These are phyloP conservation scores for Sebastes glaucus DNA, from an alignment of 2,797 vertebrate genomes.

Conservation along the genomic window DNA sequence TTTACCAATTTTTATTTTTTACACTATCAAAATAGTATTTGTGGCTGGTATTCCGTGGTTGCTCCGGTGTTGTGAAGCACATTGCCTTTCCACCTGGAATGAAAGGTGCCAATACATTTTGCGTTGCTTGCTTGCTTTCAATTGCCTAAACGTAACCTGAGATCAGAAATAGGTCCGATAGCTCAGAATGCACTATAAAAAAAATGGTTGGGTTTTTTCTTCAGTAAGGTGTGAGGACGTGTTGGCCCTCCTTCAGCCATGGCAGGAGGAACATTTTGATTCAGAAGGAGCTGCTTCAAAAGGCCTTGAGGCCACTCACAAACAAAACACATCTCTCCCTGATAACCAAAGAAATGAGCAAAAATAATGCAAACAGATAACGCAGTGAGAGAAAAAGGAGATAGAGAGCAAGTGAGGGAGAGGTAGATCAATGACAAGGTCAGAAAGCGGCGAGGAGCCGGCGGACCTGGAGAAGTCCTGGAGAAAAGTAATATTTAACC, in stretches of 20 bases:
- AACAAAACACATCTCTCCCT: conserved; percentile 42
- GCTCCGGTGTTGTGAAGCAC: background rate
- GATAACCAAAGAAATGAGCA: conserved; percentile 54
- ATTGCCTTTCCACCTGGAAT: background rate
- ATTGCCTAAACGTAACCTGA: background rate
- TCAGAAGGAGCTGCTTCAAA: conserved; percentile 60
- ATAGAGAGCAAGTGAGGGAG: conserved; percentile 40
- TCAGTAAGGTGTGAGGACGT: background rate
- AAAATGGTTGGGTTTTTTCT: background rate
- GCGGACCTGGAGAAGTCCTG: conserved; percentile 75
- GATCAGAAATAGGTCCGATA: background rate
- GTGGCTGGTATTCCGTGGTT: background rate
- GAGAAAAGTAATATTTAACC: conserved; percentile 87
- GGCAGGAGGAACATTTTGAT: conserved; percentile 40
- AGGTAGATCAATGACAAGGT: conserved; percentile 82
- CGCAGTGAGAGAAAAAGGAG: conserved; percentile 49
- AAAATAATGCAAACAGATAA: conserved; percentile 66
- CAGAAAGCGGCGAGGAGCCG: conserved; percentile 67
- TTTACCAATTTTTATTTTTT: background rate
- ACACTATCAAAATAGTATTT: too few relatives aligned
- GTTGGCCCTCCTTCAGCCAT: conserved; percentile 7
- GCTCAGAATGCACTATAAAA: background rate
- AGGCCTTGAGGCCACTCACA: conserved; percentile 72
- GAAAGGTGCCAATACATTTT: background rate
- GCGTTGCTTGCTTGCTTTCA: background rate